phyloP scores from a whole-genome alignment of 2,113 vertebrate species.

The Channa maculata region DNA sequence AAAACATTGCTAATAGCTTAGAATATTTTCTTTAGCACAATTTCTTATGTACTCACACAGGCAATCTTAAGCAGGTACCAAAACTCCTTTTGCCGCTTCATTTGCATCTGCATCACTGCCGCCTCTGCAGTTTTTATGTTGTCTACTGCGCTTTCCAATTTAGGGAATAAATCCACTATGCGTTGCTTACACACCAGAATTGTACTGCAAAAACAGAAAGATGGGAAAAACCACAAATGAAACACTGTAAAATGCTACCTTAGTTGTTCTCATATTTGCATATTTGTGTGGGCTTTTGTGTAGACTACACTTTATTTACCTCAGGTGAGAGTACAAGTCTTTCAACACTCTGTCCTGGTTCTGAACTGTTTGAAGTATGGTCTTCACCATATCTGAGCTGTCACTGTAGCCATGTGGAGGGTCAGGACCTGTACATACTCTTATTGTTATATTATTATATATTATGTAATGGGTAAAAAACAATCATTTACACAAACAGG shows the following conservation, averaged over 20 bases:
- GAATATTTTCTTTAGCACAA: background rate
- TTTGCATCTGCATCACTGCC: slow-evolving; percentile 96
- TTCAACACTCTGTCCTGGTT: slow-evolving; percentile 95
- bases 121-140: slow-evolving; percentile 93
- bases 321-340: slow-evolving; percentile 95
- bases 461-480: background rate
- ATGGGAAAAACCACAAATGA: background rate
- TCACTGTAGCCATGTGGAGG: slow-evolving; percentile 93
- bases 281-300: background rate
- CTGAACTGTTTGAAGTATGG: slow-evolving; percentile 95
- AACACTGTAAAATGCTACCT: background rate
- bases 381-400: slow-evolving; percentile 97
- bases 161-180: slow-evolving; percentile 95
- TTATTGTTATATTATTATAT: background rate
- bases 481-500: background rate
- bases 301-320: slow-evolving; percentile 78
- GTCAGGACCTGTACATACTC: slow-evolving; percentile 83
- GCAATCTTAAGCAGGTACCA: slow-evolving; percentile 98
- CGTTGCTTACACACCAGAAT: slow-evolving; percentile 95
- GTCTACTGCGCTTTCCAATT: slow-evolving; percentile 91
- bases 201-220: slow-evolving; percentile 82
- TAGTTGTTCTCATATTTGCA: background rate
- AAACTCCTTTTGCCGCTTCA: slow-evolving; percentile 95
- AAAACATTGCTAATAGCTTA: background rate
- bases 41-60: slow-evolving; percentile 86